Evolutionary conservation across 2,113 vertebrate genomes (phyloP).

Genomic region (Crocuta crocuta): DNA sequence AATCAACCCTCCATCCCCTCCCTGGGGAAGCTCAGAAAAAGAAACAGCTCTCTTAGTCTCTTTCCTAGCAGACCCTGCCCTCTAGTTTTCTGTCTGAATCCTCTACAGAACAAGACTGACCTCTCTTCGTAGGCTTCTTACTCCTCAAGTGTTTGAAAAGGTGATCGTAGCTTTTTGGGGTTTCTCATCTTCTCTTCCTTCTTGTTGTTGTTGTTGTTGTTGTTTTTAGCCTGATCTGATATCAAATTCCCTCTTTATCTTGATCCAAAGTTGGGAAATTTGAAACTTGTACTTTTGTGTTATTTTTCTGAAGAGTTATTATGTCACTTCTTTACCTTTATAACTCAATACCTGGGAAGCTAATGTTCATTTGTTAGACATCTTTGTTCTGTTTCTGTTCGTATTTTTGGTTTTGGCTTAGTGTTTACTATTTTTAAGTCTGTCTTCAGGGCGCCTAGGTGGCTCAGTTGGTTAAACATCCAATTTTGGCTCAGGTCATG

Average conservation of each 20-base stretch:
- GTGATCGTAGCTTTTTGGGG: not conserved
- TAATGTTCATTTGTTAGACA: constrained; percentile 20
- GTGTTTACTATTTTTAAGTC: not conserved
- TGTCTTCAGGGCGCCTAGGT: not conserved
- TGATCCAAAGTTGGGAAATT: constrained; percentile 29
- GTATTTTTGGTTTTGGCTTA: constrained; percentile 53
- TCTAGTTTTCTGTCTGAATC: not conserved
- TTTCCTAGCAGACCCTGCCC: not conserved
- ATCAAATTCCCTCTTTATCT: not conserved
- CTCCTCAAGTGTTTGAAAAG: not conserved
- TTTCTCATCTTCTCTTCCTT: not conserved
- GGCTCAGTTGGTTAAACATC: no score
- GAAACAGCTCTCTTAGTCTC: not conserved
- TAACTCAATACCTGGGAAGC: constrained; percentile 14
- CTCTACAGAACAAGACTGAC: not conserved
- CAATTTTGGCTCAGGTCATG: no score
- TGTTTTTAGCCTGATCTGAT: not conserved
- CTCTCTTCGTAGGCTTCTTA: not conserved
- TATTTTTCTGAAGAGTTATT: constrained; percentile 42
- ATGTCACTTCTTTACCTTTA: not conserved
- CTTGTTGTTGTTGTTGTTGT: not conserved
- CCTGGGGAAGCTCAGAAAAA: not conserved
- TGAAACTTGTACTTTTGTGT: not conserved
- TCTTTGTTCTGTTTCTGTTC: not conserved
- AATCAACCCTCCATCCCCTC: not conserved